Evolutionary conservation across 2,888 invertebrate genomes (phyloP), one percentile per base, ranked within the genome.

Genomic region (Cerastis rubricosa): DNA sequence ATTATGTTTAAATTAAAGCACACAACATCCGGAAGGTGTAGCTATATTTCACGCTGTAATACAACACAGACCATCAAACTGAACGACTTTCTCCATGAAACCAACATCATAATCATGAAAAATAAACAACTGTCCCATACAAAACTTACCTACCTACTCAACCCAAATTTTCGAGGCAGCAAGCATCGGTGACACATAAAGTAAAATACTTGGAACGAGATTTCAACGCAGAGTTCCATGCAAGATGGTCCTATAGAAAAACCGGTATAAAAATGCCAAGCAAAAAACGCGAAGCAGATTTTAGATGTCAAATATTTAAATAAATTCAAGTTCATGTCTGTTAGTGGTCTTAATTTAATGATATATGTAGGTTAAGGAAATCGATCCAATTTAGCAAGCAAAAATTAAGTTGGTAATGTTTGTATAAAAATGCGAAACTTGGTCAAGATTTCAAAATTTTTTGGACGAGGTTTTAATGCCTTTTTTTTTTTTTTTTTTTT

Each of bases 251-350:
- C 9, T 22, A 8, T 11, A 59, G n/a, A 25, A 35, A 29, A 82
- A 82, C 61, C 61, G 54, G 61, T 76, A 12, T n/a, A 14, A 51
- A 66, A 74, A 47, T 49, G n/a, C 45, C 29, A 25, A 72, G 14
- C 61, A 66, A 82, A 61, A 63, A 61, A 51, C 43, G n/a, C 22
- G 8, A 64, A 17, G 12, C 25, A 45, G 11, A 22, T 47, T 59
- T 49, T 49, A 47, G 7, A 43, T 51, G 49, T 14, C 45, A 75
- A 61, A 81, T 61, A 81, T 82, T 81, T 47, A n/a, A 29, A 54
- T 40, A 79, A 25, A 35, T 73, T 66, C 25, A 69, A 69, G 43
- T 67, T 51, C 4, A 77, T 40, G 19, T 68, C 4, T 57, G 19
- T 63, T 68, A 51, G 40, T 47, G 11, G 4, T 22, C 6, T 19